Conservation (phyloP, 2,888 invertebrate species). For the Metalampra italica region DNA sequence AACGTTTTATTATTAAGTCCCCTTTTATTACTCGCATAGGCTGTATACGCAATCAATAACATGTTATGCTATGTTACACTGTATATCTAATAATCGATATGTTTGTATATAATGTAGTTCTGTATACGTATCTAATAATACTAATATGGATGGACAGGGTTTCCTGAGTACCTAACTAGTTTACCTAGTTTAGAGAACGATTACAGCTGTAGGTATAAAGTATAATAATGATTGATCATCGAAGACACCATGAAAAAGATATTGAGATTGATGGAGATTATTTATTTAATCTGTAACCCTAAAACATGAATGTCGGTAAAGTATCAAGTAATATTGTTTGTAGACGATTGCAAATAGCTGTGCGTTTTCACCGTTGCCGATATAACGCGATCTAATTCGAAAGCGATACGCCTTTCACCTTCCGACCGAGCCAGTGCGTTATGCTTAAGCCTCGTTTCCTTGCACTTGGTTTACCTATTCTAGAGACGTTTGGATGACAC, state of each 20-base stretch:
- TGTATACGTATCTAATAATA: no score
- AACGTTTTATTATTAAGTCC: constrained; percentile 33
- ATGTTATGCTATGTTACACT: constrained; percentile 4
- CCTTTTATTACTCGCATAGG: constrained; percentile 31
- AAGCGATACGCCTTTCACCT: constrained; percentile 77
- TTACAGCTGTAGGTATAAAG: background rate
- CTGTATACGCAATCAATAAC: constrained; percentile 15
- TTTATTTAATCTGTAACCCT: background rate
- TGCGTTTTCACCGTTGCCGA: constrained; percentile 58
- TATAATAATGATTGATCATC: no score
- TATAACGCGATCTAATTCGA: constrained; percentile 73
- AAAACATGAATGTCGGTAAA: no score
- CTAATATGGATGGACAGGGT: no score
- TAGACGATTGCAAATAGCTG: background rate
- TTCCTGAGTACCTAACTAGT: no score
- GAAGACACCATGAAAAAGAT: background rate
- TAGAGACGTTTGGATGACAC: no score
- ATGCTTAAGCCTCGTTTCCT: constrained; percentile 17
- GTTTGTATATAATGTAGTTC: background rate
- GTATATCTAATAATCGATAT: constrained; percentile 3
- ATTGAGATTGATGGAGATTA: background rate
- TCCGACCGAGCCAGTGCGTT: constrained; percentile 47
- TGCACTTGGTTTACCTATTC: background rate
- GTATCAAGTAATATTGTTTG: background rate
- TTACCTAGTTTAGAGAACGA: background rate